phyloP scores from a whole-genome alignment of 2,888 invertebrate species.

The Drosophila rellima region DNA sequence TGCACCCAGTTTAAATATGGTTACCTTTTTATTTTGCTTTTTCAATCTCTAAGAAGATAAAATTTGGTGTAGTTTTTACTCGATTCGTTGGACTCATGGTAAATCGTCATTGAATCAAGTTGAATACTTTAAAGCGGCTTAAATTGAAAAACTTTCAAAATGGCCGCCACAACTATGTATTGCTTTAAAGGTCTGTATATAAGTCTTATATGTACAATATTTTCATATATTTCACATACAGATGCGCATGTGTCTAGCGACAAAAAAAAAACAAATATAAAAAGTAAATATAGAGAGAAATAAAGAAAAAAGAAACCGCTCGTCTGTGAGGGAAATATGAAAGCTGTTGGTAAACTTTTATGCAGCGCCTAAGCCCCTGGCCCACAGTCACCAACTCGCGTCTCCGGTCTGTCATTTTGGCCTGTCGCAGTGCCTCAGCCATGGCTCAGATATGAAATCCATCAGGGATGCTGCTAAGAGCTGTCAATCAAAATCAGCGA shows the following conservation, averaged over 20 bases:
- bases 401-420: slow-evolving; percentile 60
- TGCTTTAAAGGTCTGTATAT: slow-evolving; percentile 28
- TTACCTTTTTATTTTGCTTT: slow-evolving; percentile 40
- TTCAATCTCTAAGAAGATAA: slow-evolving; percentile 25
- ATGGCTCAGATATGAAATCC: slow-evolving; percentile 83
- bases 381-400: slow-evolving; percentile 34
- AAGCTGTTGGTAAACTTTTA: slow-evolving; percentile 77
- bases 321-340: slow-evolving; percentile 75
- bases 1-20: slow-evolving; percentile 43
- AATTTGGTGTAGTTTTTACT: slow-evolving; percentile 21
- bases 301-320: slow-evolving; percentile 48
- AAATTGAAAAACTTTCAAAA: slow-evolving; percentile 80
- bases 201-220: slow-evolving; percentile 34
- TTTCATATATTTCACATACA: slow-evolving; percentile 52
- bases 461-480: slow-evolving; percentile 84
- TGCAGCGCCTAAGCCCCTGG: slow-evolving; percentile 66
- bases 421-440: slow-evolving; percentile 52
- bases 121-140: slow-evolving; percentile 74
- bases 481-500: slow-evolving; percentile 85
- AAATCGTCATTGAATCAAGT: slow-evolving; percentile 53
- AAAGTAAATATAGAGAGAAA: slow-evolving; percentile 22
- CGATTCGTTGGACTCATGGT: slow-evolving; percentile 12
- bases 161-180: slow-evolving; percentile 49
- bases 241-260: slow-evolving; percentile 50
- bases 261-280: neutral